Evolutionary conservation across 2,113 vertebrate species (phyloP).

Genomic region (Pyrgilauda ruficollis): DNA sequence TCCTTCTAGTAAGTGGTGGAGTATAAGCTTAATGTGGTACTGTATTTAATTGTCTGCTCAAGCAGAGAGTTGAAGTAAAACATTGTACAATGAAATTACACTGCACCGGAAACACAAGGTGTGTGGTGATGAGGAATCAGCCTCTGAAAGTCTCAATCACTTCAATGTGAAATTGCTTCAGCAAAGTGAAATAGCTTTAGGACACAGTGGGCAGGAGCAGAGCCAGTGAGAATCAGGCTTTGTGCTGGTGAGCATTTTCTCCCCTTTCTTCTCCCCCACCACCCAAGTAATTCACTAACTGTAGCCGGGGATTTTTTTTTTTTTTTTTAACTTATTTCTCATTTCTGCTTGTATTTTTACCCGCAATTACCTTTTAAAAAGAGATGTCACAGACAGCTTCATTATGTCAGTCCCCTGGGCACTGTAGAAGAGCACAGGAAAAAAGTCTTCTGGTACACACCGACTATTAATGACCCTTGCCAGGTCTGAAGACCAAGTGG

Average conservation of each 20-base stretch:
- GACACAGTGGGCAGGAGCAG: not conserved
- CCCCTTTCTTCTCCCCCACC: not conserved
- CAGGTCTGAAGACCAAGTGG: not conserved
- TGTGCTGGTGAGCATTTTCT: not conserved
- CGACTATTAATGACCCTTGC: not conserved
- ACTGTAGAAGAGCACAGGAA: not conserved
- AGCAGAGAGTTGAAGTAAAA: not conserved
- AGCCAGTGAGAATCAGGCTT: not conserved
- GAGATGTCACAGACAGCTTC: not conserved
- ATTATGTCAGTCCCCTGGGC: conserved; percentile 12
- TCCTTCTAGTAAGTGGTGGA: not conserved
- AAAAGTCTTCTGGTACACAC: not conserved
- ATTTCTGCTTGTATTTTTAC: not conserved
- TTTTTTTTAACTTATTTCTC: not conserved
- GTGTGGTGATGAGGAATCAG: not conserved
- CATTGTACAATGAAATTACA: not conserved
- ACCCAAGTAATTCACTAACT: not conserved
- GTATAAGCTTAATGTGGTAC: not conserved
- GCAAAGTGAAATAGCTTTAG: not conserved
- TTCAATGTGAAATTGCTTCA: not conserved
- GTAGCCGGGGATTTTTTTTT: not conserved
- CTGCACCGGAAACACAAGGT: not conserved
- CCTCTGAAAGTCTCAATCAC: not conserved
- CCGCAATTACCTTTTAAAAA: not conserved
- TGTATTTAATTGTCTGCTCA: conserved; percentile 41